Base-by-base conservation (phyloP, 2,888 invertebrate genomes). In the Acanthosepion lycidas region DNA sequence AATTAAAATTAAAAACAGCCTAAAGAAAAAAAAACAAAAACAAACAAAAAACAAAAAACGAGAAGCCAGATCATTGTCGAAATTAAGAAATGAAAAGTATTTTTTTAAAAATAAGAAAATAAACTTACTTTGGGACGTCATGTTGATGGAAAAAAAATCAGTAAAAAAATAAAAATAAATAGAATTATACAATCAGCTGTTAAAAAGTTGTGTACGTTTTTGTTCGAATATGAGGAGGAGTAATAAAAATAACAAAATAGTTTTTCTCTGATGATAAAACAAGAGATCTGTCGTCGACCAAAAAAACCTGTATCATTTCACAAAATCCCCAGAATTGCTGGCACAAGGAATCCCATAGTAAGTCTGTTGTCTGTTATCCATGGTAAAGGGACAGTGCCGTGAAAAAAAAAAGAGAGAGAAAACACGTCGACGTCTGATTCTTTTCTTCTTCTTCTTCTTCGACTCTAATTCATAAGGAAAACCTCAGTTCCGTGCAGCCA, bases 101-200 rank as follows among this genome's bases (percentile, higher is more conserved):
- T 78, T 78, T 78, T n/a, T 15, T 33, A 78, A 78, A 0, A 78
- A 78, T n/a, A 33, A 42, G 42, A 42, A 42, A 42, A 5, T 26
- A 78, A 78, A 78, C 78, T 78, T 78, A 78, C 78, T 78, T 78
- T n/a, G 78, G 78, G 78, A 78, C n/a, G 78, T 78, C 78, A 78
- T 78, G 15, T 78, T 78, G 78, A 78, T 78, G 78, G 33, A 33
- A n/a, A 26, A 26, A 23, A 64, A 64, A 64, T 8, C 28, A n/a
- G 28, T n/a, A 12, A n/a, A 33, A n/a, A 78, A 3, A 0, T 18
- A 78, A 9, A 18, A 78, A 15, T 78, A 78, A 15, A 33, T 78
- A 78, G 3, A 78, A 9, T 0, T n/a, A 78, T n/a, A 15, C 9
- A n/a, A 78, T 78, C 78, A 78, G 78, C 78, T 78, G 78, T 78